Evolutionary conservation across 2,888 invertebrate species (phyloP).

Genomic region (Synergus itoensis): DNA sequence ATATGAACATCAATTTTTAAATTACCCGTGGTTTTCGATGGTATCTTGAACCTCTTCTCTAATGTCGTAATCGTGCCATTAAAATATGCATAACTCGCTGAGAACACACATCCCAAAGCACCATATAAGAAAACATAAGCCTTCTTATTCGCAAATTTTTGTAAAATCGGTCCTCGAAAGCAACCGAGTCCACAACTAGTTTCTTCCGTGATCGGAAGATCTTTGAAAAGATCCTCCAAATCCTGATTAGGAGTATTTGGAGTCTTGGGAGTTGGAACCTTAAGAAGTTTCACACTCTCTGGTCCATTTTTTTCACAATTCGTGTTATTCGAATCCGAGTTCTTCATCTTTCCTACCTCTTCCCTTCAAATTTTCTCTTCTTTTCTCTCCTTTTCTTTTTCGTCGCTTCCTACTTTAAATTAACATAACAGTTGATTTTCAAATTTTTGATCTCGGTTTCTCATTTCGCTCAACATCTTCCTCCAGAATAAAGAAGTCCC

Average conservation of each 20-base stretch:
- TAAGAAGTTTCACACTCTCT: conserved; percentile 69
- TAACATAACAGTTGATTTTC: conserved; percentile 11
- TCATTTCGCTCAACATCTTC: conserved; percentile 48
- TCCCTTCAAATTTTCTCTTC: background rate
- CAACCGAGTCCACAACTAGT: conserved; percentile 84
- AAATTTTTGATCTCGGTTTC: background rate
- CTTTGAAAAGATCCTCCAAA: conserved; percentile 78
- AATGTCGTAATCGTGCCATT: conserved; percentile 87
- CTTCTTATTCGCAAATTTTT: conserved; percentile 82
- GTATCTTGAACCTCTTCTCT: conserved; percentile 87
- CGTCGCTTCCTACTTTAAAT: conserved; percentile 32
- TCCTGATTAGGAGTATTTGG: conserved; percentile 64
- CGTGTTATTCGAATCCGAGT: conserved; percentile 62
- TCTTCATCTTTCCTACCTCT: conserved; percentile 57
- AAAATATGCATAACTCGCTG: conserved; percentile 85
- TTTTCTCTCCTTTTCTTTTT: background rate
- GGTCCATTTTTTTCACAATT: conserved; percentile 72
- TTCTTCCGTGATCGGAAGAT: conserved; percentile 81
- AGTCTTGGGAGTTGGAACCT: conserved; percentile 66
- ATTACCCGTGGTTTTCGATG: conserved; percentile 84
- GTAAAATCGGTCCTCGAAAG: conserved; percentile 80
- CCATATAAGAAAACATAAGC: conserved; percentile 83
- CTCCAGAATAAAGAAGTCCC: background rate
- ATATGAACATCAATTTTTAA: conserved; percentile 33
- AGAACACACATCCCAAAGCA: conserved; percentile 84